Evolutionary conservation across 2,797 vertebrate species (phyloP), one percentile per base, ranked within the genome.

Genomic region (Chromobotia macracanthus): DNA sequence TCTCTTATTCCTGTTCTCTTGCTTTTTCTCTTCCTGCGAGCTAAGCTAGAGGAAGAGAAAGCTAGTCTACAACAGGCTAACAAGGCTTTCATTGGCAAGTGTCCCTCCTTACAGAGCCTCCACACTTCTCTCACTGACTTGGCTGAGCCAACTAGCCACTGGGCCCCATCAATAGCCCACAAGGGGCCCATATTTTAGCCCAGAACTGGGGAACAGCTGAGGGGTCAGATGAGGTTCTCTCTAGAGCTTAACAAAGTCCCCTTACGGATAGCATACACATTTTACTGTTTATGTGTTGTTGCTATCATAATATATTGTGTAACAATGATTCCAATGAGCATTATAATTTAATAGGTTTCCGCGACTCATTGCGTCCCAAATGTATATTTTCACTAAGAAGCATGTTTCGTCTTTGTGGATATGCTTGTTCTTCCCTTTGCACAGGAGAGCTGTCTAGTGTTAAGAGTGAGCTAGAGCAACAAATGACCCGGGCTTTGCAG

Each of bases 21-120:
- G 11, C 19, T n/a, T 63, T 31, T 58, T 55, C 46, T 44, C 13
- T 55, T 58, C 38, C 21, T 46, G 19, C 21, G 15, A 82, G 82
- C 88, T 75, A 92, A 93, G 86, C 86, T 92, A 31, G 93, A 92
- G 81, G 91, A 82, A 74, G 93, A 95, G 85, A 90, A 88, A 71
- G 81, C 81, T 77, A 82, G 86, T 10, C 55, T 93, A 35, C 86
- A 86, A 19, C 86, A 88, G 25, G 84, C 93, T 81, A 93, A 87
- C 79, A 91, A 95, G 89, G 86, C 88, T 77, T 91, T 95, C 84
- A 95, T 91, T 91, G 93, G 96, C 97, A 91, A 89, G 93, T 93
- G 84, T 85, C 48, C 86, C 84, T 56, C 60, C 25, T 50, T 50
- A 19, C 79, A 72, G 64, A 74, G n/a, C 84, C 86, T 84, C 84